These are phyloP conservation scores for Amphimallon solstitiale DNA, from an alignment of 2,888 invertebrate genomes.

Conservation along the genomic window DNA sequence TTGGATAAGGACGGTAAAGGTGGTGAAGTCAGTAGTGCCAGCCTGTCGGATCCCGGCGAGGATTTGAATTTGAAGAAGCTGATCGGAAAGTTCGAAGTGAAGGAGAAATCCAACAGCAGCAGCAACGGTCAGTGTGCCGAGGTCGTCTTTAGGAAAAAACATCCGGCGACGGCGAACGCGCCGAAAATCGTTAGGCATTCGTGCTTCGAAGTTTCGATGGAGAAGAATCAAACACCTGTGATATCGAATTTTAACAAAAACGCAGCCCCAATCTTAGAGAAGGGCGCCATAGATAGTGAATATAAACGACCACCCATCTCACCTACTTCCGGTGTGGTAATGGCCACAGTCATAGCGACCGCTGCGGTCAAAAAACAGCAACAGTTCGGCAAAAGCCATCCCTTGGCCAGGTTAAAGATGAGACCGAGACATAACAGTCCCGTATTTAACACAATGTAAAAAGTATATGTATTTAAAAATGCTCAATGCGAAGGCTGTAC, in stretches of 20 bases:
- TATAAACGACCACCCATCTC: conserved; percentile 63
- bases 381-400: conserved; percentile 93
- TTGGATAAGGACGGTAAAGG: conserved; percentile 51
- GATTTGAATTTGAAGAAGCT: conserved; percentile 79
- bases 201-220: conserved; percentile 58
- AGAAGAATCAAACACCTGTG: conserved; percentile 54
- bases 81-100: conserved; percentile 77
- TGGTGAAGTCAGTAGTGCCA: conserved; percentile 72
- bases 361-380: conserved; percentile 78
- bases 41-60: conserved; percentile 60
- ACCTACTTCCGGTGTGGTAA: conserved; percentile 67
- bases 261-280: conserved; percentile 48
- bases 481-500: conserved; percentile 27
- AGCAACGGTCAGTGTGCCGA: conserved; percentile 46
- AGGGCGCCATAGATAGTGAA: conserved; percentile 48
- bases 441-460: conserved; percentile 91
- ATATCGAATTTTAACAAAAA: conserved; percentile 52
- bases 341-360: conserved; percentile 76
- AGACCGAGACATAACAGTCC: conserved; percentile 82
- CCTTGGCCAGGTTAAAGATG: conserved; percentile 85
- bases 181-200: conserved; percentile 54
- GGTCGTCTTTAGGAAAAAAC: conserved; percentile 50
- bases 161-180: conserved; percentile 31
- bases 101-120: conserved; percentile 13
- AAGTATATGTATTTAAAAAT: conserved; percentile 4